A percentile compares a stretch with the other conserved stretches of the same genome.
These are phyloP conservation scores for Propithecus perrieri DNA, from an alignment of 2,797 vertebrate species.

Conservation along the genomic window DNA sequence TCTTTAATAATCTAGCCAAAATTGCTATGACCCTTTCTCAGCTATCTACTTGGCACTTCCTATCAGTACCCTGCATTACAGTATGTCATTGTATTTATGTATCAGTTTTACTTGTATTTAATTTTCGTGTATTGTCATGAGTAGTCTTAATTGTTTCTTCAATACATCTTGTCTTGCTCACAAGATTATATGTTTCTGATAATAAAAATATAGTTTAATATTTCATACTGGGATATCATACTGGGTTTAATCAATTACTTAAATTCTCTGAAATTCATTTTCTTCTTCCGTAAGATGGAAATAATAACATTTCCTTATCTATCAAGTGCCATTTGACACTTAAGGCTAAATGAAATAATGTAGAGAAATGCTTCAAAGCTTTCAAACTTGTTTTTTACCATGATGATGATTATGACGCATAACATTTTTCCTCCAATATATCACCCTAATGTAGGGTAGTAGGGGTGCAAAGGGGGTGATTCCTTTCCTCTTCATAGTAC, in stretches of 20 bases:
- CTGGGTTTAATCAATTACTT: background rate
- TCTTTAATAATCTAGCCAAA: background rate
- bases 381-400: background rate
- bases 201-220: background rate
- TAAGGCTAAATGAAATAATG: background rate
- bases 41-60: background rate
- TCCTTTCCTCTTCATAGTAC: background rate
- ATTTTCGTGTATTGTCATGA: background rate
- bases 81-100: background rate
- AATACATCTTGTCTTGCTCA: background rate
- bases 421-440: background rate
- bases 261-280: background rate
- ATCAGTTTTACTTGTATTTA: background rate
- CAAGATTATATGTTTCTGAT: background rate
- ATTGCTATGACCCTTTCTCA: background rate
- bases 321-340: background rate
- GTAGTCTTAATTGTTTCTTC: background rate
- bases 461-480: background rate
- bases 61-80: background rate
- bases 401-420: background rate
- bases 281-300: background rate
- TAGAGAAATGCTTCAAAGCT: constrained; percentile 12
- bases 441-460: background rate
- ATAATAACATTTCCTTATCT: background rate
- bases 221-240: background rate